Base-by-base conservation (phyloP, 2,888 invertebrate genomes). In the Imbricaverruca yamaguchii region DNA sequence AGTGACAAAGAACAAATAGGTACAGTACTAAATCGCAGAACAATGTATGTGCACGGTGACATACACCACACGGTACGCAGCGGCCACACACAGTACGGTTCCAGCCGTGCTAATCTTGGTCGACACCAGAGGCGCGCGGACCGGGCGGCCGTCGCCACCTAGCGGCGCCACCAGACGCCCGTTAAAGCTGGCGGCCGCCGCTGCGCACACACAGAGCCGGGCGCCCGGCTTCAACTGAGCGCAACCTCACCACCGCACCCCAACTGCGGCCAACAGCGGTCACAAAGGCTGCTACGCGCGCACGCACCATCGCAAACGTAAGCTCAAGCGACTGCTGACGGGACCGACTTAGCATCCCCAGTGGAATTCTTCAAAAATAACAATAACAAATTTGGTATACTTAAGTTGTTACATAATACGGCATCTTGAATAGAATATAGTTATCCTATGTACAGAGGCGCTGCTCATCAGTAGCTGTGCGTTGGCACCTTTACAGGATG, bases 291-390 rank as follows among this genome's bases (percentile, higher is more conserved):
- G 18, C 55, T 10, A 39, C 74, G 74, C 53, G 21, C 23, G n/a
- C 65, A 18, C 23, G 65, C 23, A 23, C 23, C 21, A 21, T 15
- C 74, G 23, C 74, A 6, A 53, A 53, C 55, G 74, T 74, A 74
- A 74, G 74, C 74, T 74, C 74, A 74, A 74, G 74, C 74, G 55
- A 74, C 74, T 53, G 74, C 13, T 55, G 74, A 6, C 53, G 23
- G 53, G 74, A 53, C 12, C 74, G 74, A 53, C 74, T 9, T 59
- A 53, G 39, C 55, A 39, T 6, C 74, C 53, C 53, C 74, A 8
- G 74, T 74, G 74, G 74, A 74, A 74, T 74, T 74, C 74, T 74
- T 74, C 74, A 74, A 74, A 74, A 74, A 74, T 74, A 74, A 74
- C 74, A 74, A 74, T 74, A 74, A 74, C 74, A 74, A 74, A 74